Evolutionary conservation across 2,113 vertebrate species (phyloP).

Genomic region (Eidolon helvum): DNA sequence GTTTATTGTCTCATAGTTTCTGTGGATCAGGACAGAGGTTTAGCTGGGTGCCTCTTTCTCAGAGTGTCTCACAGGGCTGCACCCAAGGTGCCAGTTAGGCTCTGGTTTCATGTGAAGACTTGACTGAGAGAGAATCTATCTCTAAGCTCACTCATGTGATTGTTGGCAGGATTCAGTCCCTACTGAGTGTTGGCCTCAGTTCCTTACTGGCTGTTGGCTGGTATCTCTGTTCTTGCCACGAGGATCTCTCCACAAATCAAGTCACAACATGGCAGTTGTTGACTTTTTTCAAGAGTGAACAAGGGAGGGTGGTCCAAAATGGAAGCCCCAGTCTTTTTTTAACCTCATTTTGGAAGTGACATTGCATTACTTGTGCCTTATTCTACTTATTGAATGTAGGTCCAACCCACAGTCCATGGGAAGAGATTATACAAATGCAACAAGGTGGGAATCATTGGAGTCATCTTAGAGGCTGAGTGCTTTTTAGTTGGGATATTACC

Average conservation of each 20-base stretch:
- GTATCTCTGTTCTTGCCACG: not conserved
- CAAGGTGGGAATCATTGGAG: not conserved
- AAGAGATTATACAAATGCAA: not conserved
- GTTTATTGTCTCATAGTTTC: not conserved
- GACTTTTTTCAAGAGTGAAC: not conserved
- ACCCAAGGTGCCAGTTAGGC: not conserved
- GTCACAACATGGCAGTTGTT: not conserved
- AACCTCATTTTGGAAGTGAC: not conserved
- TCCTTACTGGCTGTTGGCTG: not conserved
- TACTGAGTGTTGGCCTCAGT: too few species aligned
- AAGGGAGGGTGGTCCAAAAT: not conserved
- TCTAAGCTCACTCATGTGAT: not conserved
- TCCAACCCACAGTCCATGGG: not conserved
- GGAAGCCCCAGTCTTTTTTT: not conserved
- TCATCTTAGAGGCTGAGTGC: not conserved
- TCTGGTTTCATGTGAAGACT: not conserved
- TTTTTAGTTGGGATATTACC: not conserved
- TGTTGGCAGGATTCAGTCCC: not conserved
- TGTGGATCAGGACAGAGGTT: not conserved
- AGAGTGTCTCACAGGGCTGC: not conserved
- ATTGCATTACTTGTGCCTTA: not conserved
- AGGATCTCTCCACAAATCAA: not conserved
- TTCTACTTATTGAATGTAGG: not conserved
- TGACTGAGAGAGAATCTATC: too few species aligned
- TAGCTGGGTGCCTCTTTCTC: not conserved